A percentile compares a stretch with the other conserved stretches of the same genome.
Evolutionary conservation across 1,140 invertebrate species (phyloP).

Genomic region (Anastrepha ludens): DNA sequence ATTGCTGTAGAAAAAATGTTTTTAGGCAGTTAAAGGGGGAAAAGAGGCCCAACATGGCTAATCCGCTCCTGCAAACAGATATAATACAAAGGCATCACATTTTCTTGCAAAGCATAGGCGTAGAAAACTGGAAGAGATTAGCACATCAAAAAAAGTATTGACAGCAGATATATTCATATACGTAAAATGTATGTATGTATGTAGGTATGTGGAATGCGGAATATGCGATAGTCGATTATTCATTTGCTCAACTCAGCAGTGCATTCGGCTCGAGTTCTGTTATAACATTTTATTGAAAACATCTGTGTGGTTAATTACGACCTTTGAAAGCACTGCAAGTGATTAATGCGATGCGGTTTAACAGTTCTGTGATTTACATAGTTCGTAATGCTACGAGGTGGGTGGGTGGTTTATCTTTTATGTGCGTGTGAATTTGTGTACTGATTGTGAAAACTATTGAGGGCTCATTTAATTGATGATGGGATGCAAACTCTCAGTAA

Average conservation of each 20-base stretch:
- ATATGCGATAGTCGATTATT: not conserved
- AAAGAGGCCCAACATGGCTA: too few species aligned
- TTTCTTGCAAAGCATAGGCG: not conserved
- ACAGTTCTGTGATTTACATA: not conserved
- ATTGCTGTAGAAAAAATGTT: too few species aligned
- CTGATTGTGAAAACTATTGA: too few species aligned
- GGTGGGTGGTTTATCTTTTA: not conserved
- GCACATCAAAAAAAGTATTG: not conserved
- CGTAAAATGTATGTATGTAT: not conserved
- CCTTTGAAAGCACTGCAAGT: not conserved
- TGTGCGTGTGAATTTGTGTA: not conserved
- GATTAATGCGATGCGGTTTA: conserved; percentile 35
- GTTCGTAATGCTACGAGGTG: not conserved
- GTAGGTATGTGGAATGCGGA: not conserved
- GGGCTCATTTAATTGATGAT: too few species aligned
- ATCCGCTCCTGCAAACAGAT: too few species aligned
- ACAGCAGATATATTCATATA: conserved; percentile 9
- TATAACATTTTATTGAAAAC: conserved; percentile 35
- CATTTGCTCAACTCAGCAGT: not conserved
- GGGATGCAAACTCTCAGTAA: not conserved
- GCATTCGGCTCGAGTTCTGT: conserved; percentile 8
- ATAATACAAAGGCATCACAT: too few species aligned
- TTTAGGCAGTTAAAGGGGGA: too few species aligned
- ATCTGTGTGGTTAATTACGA: conserved; percentile 35
- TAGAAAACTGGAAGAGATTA: not conserved